A percentile compares a stretch with the other conserved stretches of the same genome.
These are phyloP conservation scores for Desmodus rotundus DNA, from an alignment of 2,113 vertebrate species.

Conservation along the genomic window DNA sequence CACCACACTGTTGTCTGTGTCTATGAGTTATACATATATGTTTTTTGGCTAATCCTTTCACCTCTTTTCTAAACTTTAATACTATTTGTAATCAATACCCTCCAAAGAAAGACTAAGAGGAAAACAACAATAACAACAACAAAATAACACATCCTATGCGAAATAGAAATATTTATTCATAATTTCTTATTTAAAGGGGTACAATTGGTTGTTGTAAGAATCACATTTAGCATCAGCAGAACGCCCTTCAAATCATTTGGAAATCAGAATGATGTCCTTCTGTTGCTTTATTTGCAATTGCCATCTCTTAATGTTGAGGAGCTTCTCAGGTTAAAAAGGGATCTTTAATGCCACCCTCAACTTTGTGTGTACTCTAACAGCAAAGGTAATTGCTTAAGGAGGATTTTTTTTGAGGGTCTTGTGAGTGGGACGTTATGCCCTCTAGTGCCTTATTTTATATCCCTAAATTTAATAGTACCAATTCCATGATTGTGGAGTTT, in stretches of 20 bases:
- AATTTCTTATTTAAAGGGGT: not conserved
- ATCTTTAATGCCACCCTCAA: conserved; percentile 58
- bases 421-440: conserved; percentile 70
- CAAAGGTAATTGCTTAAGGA: conserved; percentile 55
- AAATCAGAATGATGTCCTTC: not conserved
- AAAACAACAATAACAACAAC: not conserved
- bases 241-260: not conserved
- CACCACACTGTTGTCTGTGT: too few relatives aligned
- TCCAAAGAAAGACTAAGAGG: not conserved
- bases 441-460: conserved; percentile 73
- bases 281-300: not conserved
- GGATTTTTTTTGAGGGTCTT: conserved; percentile 38
- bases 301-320: not conserved
- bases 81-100: not conserved
- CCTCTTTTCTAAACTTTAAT: not conserved
- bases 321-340: conserved; percentile 52
- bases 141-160: not conserved
- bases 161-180: not conserved
- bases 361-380: conserved; percentile 61
- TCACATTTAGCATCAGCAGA: not conserved
- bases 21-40: too few relatives aligned
- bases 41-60: too few relatives aligned
- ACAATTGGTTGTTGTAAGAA: not conserved
- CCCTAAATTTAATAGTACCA: conserved; percentile 72
- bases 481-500: conserved; percentile 76